These are phyloP conservation scores for Rhogogaster chlorosoma DNA, from an alignment of 2,888 invertebrate genomes.

Conservation along the genomic window DNA sequence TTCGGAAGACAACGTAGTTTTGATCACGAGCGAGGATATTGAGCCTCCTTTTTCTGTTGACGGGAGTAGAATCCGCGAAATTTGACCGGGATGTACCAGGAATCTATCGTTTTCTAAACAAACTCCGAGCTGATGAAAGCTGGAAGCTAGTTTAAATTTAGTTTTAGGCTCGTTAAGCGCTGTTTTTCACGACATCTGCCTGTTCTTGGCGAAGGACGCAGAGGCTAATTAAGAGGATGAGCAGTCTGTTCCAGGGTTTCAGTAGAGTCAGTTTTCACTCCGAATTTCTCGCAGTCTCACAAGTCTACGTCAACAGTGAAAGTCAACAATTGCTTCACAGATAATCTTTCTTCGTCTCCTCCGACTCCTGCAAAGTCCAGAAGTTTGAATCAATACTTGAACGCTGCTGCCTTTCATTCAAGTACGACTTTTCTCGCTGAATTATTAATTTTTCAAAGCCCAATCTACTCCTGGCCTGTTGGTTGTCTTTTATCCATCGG, in stretches of 20 bases:
- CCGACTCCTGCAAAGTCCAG: not conserved
- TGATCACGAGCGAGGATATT: not conserved
- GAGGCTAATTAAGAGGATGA: conserved; percentile 30
- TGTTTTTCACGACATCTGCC: not conserved
- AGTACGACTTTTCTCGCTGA: not conserved
- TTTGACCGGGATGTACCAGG: not conserved
- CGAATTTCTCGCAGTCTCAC: not conserved
- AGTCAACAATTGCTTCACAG: not conserved
- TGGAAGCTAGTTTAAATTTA: not conserved
- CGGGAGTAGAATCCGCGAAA: not conserved
- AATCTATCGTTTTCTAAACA: not conserved
- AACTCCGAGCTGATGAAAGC: not conserved
- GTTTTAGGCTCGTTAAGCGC: not conserved
- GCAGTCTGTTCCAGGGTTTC: not conserved
- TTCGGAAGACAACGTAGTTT: not conserved
- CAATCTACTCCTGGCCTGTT: not conserved
- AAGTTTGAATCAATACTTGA: not conserved
- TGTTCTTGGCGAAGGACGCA: not conserved
- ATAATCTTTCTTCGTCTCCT: conserved; percentile 1
- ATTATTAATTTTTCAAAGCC: not conserved
- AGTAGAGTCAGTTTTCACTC: not conserved
- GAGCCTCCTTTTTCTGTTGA: not conserved
- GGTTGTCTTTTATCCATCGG: not conserved
- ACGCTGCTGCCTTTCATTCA: not conserved
- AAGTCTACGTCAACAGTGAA: not conserved